Base-by-base conservation (phyloP, 2,888 invertebrate genomes). In the Lobophora halterata region DNA sequence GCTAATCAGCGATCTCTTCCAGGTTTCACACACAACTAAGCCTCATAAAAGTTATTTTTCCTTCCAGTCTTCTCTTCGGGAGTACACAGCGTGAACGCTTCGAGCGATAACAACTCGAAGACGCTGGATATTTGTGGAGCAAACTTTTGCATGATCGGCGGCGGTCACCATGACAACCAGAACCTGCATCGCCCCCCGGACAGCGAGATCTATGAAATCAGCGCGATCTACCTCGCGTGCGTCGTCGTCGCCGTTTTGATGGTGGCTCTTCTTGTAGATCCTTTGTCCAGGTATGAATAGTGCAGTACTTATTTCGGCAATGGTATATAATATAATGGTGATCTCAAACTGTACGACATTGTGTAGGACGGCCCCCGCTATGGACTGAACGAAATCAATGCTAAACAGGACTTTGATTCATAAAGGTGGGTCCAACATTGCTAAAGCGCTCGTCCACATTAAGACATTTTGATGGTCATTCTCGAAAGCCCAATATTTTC, bases 251-350 rank as follows among this genome's bases (percentile, higher is more conserved):
- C 97, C 1, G 95, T 96, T 1, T 87, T 95, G 44, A 93, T 98
- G 70, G 94, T 98, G 34, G 94, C 94, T 2, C 70, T 97, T 17
- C 92, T 97, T 48, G 92, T 99, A 30, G 98, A 98, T 85, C 96
- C 97, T 1, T 89, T 97, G 2, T 94, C 95, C 54, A 93, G 95
- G 92, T 95, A 81, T 77, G 82, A 23, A 17, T 23, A 28, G 14
- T 20, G 8, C 16, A 13, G 2, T n/a, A n/a, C n/a, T n/a, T n/a
- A n/a, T n/a, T n/a, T n/a, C n/a, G n/a, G n/a, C n/a, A n/a, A n/a
- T n/a, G n/a, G n/a, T n/a, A n/a, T n/a, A n/a, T n/a, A n/a, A n/a
- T n/a, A n/a, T n/a, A n/a, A n/a, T n/a, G n/a, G n/a, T n/a, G n/a
- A n/a, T n/a, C n/a, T n/a, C n/a, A n/a, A n/a, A n/a, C n/a, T n/a